A percentile compares a stretch with the other conserved stretches of the same genome.
phyloP scores from a whole-genome alignment of 2,888 invertebrate species.

The Poecilus cupreus region DNA sequence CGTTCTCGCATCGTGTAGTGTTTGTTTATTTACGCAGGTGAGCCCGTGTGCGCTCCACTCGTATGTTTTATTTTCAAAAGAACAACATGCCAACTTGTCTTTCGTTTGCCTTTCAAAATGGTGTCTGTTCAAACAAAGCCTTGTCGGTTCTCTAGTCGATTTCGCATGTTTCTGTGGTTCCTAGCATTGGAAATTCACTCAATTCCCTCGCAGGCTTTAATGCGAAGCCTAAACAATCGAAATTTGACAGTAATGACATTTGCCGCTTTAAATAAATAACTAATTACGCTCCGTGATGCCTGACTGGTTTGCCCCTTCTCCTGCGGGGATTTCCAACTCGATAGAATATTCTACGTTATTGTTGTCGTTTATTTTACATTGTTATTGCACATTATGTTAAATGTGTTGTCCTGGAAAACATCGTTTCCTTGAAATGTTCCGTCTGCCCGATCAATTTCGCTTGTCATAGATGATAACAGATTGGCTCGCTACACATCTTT shows the following conservation, averaged over 20 bases:
- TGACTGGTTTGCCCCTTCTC: conserved; percentile 42
- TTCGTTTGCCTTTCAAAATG: conserved; percentile 79
- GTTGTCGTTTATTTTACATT: conserved; percentile 47
- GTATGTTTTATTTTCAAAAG: conserved; percentile 32
- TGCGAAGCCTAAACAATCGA: not conserved
- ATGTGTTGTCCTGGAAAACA: no score
- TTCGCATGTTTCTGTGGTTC: conserved; percentile 14
- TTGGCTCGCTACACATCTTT: not conserved
- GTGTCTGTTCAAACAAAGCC: conserved; percentile 75
- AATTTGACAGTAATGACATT: conserved; percentile 47
- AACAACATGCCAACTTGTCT: conserved; percentile 62
- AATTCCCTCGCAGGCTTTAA: not conserved
- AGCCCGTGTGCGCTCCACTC: not conserved
- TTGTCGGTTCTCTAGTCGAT: conserved; percentile 53
- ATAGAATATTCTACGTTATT: conserved; percentile 36
- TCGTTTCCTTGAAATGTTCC: not conserved
- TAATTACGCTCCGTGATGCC: conserved; percentile 42
- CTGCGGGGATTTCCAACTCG: conserved; percentile 37
- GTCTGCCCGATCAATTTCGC: conserved; percentile 2
- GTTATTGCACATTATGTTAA: conserved; percentile 3
- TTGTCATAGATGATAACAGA: conserved; percentile 27
- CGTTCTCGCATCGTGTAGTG: not conserved
- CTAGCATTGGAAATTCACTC: not conserved
- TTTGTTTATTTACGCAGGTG: conserved; percentile 30
- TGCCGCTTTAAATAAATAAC: conserved; percentile 48